Base-by-base conservation (phyloP, 2,797 vertebrate species). In the Xenops minutus region DNA sequence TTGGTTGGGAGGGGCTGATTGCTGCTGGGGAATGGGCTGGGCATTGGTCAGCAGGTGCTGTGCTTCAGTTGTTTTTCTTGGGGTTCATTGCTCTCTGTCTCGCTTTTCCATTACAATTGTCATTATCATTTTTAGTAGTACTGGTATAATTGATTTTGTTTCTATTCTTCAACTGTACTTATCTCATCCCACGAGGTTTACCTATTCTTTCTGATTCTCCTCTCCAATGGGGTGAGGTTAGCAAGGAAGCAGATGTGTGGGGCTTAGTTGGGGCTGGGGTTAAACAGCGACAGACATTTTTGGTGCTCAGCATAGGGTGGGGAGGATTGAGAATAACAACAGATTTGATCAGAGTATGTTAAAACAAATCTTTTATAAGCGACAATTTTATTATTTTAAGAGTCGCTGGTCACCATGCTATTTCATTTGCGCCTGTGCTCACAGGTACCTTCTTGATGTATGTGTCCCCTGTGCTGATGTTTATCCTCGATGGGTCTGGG, bases 1-100 rank as follows among this genome's bases (percentile, higher is more conserved):
- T 6, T 71, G 51, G 7, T 24, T 43, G 7, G 23, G 23, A 55
- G 9, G 8, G 12, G 10, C 30, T 0, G 0, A 36, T 48, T 0
- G 0, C 22, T 75, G 7, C 48, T 69, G 11, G 32, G 19, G 16
- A 3, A 21, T 43, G 32, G 43, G 7, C 27, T n/a, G 23, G 29
- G 29, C 8, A 37, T 56, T 37, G 6, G 12, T 17, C 56, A 48
- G 15, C 13, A 1, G 15, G 13, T 22, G 22, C 1, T 71, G 58
- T 44, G 7, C 29, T 15, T 39, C 58, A 39, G 24, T 58, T 58
- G 8, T 64, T 84, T 58, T 21, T 46, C 3, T 23, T 64, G n/a
- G 24, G 2, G 63, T 64, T 77, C 52, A 39, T 32, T 46, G 12
- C 30, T 30, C 24, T 30, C 44, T 64, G 30, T 46, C 21, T 64